These are phyloP conservation scores for Cettia cetti DNA, from an alignment of 2,113 vertebrate species.

Conservation along the genomic window DNA sequence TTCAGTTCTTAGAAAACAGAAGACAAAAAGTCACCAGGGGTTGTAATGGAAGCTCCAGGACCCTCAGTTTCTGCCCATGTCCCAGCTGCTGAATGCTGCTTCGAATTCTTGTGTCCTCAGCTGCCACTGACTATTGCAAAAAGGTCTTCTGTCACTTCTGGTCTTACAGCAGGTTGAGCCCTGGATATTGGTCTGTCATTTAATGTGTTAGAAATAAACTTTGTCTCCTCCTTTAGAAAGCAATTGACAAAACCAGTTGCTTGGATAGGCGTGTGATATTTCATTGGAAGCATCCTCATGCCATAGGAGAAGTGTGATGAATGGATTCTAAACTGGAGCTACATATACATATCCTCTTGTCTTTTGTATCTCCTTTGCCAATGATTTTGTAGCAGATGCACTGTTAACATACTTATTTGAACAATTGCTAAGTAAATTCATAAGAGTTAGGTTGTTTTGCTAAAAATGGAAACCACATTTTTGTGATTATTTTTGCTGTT, in stretches of 20 bases:
- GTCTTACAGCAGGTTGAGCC: not conserved
- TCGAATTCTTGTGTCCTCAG: not conserved
- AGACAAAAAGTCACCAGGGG: not conserved
- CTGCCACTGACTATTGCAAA: not conserved
- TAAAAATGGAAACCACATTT: not conserved
- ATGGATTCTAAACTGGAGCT: not conserved
- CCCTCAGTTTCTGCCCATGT: not conserved
- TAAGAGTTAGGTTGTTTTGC: not conserved
- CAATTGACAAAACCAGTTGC: not conserved
- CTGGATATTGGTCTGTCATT: not conserved
- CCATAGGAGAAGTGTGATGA: not conserved
- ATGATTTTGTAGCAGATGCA: not conserved
- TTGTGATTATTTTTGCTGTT: not conserved
- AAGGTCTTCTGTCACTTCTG: not conserved
- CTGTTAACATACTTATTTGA: not conserved
- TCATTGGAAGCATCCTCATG: not conserved
- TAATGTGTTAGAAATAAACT: not conserved
- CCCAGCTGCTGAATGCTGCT: not conserved
- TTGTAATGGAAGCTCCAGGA: not conserved
- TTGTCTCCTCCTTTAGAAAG: not conserved
- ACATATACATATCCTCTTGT: not conserved
- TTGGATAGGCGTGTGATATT: not conserved
- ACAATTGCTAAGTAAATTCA: not conserved
- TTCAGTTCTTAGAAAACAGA: not conserved
- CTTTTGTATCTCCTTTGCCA: not conserved